phyloP scores from a whole-genome alignment of 2,797 vertebrate genomes.

The Macrochelys suwanniensis region DNA sequence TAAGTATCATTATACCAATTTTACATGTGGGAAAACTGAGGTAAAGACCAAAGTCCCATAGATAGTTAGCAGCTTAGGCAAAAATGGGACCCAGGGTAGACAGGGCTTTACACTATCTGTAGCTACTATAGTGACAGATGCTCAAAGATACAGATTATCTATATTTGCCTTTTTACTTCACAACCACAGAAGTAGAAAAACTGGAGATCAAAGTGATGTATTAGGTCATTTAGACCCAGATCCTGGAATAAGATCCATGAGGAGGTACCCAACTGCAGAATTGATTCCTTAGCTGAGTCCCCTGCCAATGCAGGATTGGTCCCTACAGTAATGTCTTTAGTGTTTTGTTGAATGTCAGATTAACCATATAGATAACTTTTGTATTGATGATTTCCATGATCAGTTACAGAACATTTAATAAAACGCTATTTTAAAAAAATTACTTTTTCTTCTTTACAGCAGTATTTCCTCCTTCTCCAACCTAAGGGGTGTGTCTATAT shows the following conservation, averaged over 20 bases:
- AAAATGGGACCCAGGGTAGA: accelerated
- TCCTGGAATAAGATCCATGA: not conserved
- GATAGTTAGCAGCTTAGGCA: not conserved
- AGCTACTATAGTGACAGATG: accelerated
- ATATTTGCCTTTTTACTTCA: not conserved
- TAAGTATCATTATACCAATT: accelerated
- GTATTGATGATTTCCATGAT: accelerated
- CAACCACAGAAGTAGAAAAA: not conserved
- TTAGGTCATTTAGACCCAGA: not conserved
- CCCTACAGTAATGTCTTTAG: accelerated
- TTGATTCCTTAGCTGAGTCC: not conserved
- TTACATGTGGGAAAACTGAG: not conserved
- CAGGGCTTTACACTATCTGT: not conserved
- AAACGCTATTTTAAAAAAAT: not conserved
- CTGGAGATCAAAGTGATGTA: not conserved
- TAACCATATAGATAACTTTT: accelerated
- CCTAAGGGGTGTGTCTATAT: not conserved
- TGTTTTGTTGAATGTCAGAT: accelerated
- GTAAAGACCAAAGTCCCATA: not conserved
- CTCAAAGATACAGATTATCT: not conserved
- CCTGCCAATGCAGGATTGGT: accelerated
- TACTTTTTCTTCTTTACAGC: not conserved
- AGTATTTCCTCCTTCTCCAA: not conserved
- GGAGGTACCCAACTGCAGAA: not conserved
- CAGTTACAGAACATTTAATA: accelerated